A percentile compares a stretch with the other conserved stretches of the same genome.
Evolutionary conservation across 2,797 vertebrate genomes (phyloP).

Genomic region (Notamacropus eugenii): DNA sequence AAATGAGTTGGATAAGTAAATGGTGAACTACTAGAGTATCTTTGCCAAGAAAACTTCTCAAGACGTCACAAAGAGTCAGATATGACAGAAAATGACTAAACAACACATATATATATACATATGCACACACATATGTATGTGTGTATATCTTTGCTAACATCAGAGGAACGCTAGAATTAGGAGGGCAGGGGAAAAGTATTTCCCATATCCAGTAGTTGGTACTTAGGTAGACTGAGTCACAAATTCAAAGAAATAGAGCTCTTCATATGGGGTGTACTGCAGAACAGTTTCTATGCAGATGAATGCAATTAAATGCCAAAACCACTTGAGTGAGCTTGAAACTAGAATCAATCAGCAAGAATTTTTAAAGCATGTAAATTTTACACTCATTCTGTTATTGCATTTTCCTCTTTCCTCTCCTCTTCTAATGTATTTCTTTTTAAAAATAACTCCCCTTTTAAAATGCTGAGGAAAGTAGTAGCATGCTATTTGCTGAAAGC

Average conservation of each 20-base stretch:
- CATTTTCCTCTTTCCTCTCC: background rate
- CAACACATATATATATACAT: too few species aligned
- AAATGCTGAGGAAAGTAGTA: background rate
- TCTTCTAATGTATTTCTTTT: background rate
- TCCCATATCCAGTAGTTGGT: background rate
- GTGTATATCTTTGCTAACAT: background rate
- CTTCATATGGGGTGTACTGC: background rate
- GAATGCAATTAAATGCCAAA: background rate
- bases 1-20: background rate
- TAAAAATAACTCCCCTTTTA: background rate
- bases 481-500: background rate
- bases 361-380: background rate
- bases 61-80: background rate
- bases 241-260: background rate
- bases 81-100: background rate
- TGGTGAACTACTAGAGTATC: background rate
- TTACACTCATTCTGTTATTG: background rate
- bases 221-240: background rate
- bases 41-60: background rate
- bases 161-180: background rate
- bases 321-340: background rate
- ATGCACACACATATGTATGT: background rate
- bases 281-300: background rate
- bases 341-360: background rate
- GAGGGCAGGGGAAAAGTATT: background rate